phyloP scores from a whole-genome alignment of 1,140 invertebrate genomes.

The Halictus rubicundus region DNA sequence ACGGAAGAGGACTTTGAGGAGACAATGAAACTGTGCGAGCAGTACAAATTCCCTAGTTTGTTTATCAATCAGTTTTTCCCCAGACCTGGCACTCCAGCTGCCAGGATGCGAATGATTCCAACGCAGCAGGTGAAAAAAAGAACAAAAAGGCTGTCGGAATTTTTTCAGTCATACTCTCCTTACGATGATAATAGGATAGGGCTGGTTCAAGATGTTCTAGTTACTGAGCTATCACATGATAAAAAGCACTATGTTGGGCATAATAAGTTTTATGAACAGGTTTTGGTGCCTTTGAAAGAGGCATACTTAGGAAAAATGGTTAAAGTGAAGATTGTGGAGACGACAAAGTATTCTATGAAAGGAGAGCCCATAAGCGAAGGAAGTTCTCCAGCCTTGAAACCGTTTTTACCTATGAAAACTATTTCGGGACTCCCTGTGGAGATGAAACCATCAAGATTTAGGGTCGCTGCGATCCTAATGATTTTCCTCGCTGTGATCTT shows the following conservation, averaged over 20 bases:
- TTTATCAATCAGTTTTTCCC: conserved; percentile 99
- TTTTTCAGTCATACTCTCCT: conserved; percentile 95
- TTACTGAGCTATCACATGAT: conserved; percentile 97
- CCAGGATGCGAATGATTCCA: conserved; percentile 91
- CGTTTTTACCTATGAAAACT: conserved; percentile 52
- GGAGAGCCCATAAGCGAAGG: conserved; percentile 84
- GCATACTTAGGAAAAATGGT: conserved; percentile 92
- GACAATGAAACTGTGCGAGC: conserved; percentile 90
- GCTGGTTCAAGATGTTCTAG: conserved; percentile 89
- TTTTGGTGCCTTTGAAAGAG: conserved; percentile 89
- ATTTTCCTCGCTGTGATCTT: conserved; percentile 65
- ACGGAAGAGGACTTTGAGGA: conserved; percentile 95
- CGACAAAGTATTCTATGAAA: conserved; percentile 93
- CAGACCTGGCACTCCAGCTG: conserved; percentile 96
- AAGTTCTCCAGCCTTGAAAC: conserved; percentile 48
- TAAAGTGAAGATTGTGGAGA: conserved; percentile 87
- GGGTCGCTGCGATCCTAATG: conserved; percentile 48
- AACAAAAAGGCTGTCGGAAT: conserved; percentile 93
- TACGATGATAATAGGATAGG: conserved; percentile 89
- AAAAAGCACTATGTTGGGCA: conserved; percentile 95
- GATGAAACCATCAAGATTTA: conserved; percentile 56
- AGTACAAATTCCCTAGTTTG: conserved; percentile 95
- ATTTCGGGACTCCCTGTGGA: conserved; percentile 54
- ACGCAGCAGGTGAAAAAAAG: conserved; percentile 93
- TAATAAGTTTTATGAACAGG: conserved; percentile 98